phyloP scores from a whole-genome alignment of 2,888 invertebrate genomes.

The Heteromurus nitidus region DNA sequence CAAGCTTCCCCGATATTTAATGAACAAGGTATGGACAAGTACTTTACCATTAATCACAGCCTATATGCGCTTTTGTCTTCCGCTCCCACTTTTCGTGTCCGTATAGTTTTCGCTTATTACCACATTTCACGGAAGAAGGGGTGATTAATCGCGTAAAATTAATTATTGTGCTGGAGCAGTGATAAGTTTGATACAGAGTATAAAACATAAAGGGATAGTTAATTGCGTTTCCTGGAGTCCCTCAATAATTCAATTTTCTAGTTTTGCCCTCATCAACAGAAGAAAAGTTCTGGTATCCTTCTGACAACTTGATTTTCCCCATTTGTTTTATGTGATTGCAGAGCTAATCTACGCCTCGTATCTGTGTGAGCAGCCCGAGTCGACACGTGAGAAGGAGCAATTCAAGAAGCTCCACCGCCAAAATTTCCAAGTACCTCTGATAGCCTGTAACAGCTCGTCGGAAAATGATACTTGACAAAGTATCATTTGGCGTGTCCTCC shows the following conservation, averaged over 20 bases:
- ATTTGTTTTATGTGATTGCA: conserved; percentile 74
- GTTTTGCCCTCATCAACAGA: not conserved
- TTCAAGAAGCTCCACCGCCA: conserved; percentile 82
- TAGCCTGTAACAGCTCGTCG: conserved; percentile 61
- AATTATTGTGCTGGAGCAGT: too few species aligned
- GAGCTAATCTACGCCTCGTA: conserved; percentile 93
- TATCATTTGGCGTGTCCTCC: conserved; percentile 6
- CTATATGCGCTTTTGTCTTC: not conserved
- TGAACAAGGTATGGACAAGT: conserved; percentile 82
- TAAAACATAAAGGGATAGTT: too few species aligned
- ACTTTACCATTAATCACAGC: not conserved
- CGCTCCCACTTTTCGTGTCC: not conserved
- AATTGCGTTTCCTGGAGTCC: not conserved
- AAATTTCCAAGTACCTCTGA: conserved; percentile 61
- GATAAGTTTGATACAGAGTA: too few species aligned
- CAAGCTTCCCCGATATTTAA: conserved; percentile 89
- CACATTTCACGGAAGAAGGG: conserved; percentile 11
- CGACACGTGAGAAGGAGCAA: conserved; percentile 92
- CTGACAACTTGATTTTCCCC: not conserved
- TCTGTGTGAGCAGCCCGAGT: conserved; percentile 95
- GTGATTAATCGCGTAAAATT: conserved; percentile 12
- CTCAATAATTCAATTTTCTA: conserved; percentile 11
- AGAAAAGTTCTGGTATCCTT: not conserved
- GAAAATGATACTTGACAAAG: conserved; percentile 64
- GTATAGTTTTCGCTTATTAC: too few species aligned